phyloP scores from a whole-genome alignment of 2,797 vertebrate species.

The Apodemus agrarius region DNA sequence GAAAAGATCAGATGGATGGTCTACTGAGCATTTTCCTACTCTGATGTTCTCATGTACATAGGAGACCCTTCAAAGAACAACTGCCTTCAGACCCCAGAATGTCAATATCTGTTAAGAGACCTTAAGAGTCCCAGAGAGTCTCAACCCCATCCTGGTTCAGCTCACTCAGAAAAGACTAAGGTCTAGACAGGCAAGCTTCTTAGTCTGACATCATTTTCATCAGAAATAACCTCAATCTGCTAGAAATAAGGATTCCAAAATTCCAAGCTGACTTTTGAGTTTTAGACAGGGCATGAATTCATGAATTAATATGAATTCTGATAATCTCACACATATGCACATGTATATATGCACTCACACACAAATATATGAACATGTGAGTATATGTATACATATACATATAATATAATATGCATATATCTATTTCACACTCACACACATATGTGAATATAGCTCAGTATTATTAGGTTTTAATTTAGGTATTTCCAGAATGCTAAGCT shows the following conservation, averaged over 20 bases:
- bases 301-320: slow-evolving; percentile 16
- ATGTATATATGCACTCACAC: background rate
- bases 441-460: background rate
- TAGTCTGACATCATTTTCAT: background rate
- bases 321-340: background rate
- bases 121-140: background rate
- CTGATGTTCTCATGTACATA: background rate
- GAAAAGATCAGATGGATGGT: background rate
- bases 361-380: background rate
- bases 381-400: background rate
- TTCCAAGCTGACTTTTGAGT: slow-evolving; percentile 8
- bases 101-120: background rate
- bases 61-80: background rate
- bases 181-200: background rate
- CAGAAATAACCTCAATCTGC: slow-evolving; percentile 43
- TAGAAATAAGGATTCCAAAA: background rate
- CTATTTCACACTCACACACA: background rate
- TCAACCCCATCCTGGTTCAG: background rate
- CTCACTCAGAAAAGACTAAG: background rate
- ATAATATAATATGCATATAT: background rate
- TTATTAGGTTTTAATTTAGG: slow-evolving; percentile 44
- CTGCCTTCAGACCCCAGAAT: background rate
- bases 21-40: background rate
- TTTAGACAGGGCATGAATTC: background rate
- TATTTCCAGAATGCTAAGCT: slow-evolving; percentile 34